Conservation (phyloP, 2,113 vertebrate genomes). For the Psilopogon haemacephalus region DNA sequence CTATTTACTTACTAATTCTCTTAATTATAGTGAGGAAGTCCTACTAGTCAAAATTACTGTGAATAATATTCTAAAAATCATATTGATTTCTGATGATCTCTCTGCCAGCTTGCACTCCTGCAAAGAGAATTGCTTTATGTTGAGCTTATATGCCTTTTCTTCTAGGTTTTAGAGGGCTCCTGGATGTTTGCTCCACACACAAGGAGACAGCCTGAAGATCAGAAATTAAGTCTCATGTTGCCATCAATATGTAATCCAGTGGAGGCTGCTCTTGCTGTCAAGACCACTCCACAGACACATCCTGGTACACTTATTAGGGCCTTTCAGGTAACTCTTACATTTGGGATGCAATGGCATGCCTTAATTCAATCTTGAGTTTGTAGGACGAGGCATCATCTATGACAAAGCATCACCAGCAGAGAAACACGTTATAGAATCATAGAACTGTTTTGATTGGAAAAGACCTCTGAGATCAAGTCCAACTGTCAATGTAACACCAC, state of each 20-base stretch:
- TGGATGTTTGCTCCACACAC: accelerated
- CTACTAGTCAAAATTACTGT: neutral
- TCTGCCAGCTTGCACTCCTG: neutral
- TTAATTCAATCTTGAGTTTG: neutral
- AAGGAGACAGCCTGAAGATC: neutral
- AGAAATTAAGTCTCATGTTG: neutral
- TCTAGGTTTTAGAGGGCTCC: neutral
- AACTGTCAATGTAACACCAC: too few species aligned
- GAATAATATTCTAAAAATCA: neutral
- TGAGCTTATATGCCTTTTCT: accelerated
- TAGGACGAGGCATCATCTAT: neutral
- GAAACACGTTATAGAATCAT: neutral
- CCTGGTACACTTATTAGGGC: neutral
- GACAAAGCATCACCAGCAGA: neutral
- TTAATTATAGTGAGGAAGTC: neutral
- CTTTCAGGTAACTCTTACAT: neutral
- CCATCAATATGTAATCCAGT: neutral
- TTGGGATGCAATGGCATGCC: accelerated
- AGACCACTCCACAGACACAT: neutral
- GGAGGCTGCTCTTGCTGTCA: neutral
- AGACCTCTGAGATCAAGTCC: too few species aligned
- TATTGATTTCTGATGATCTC: neutral
- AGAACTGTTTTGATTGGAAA: too few species aligned
- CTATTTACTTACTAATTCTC: neutral
- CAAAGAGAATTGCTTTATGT: neutral